A percentile compares a stretch with the other conserved stretches of the same genome.
These are phyloP conservation scores for Leiothrix lutea DNA, from an alignment of 2,113 vertebrate species.

Conservation along the genomic window DNA sequence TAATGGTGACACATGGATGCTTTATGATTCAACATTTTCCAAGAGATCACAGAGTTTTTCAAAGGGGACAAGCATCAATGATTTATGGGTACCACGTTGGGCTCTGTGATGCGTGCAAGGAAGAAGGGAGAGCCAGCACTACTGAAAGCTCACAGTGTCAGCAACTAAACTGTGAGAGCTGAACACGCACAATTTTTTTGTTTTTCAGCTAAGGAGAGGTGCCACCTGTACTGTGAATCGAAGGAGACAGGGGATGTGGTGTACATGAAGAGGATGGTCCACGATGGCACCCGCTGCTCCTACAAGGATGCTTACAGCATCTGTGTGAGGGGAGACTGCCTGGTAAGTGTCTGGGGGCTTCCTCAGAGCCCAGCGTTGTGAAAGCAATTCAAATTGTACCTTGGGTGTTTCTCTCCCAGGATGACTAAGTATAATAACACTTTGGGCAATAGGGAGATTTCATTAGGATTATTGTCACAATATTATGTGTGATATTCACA, in stretches of 20 bases:
- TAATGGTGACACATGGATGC: not conserved
- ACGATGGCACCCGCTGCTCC: constrained; percentile 92
- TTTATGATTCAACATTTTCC: not conserved
- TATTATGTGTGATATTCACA: constrained; percentile 32
- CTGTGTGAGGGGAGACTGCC: constrained; percentile 91
- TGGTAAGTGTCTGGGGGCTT: constrained; percentile 74
- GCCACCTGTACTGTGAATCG: constrained; percentile 91
- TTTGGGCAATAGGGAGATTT: not conserved
- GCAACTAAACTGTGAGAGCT: not conserved
- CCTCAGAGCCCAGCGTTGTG: not conserved
- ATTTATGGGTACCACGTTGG: not conserved
- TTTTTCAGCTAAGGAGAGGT: constrained; percentile 88
- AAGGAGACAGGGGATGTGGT: constrained; percentile 87
- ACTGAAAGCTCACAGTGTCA: not conserved
- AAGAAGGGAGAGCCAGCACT: not conserved
- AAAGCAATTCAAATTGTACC: not conserved
- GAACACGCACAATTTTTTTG: not conserved
- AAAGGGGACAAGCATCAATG: not conserved
- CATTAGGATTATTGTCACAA: constrained; percentile 51
- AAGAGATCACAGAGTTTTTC: not conserved
- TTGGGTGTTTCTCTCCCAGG: not conserved
- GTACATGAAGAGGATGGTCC: constrained; percentile 87
- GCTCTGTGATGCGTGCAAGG: not conserved
- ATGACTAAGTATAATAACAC: not conserved
- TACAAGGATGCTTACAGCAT: constrained; percentile 94